These are phyloP conservation scores for Pogonocherus hispidulus DNA, from an alignment of 2,888 invertebrate species.

Conservation along the genomic window DNA sequence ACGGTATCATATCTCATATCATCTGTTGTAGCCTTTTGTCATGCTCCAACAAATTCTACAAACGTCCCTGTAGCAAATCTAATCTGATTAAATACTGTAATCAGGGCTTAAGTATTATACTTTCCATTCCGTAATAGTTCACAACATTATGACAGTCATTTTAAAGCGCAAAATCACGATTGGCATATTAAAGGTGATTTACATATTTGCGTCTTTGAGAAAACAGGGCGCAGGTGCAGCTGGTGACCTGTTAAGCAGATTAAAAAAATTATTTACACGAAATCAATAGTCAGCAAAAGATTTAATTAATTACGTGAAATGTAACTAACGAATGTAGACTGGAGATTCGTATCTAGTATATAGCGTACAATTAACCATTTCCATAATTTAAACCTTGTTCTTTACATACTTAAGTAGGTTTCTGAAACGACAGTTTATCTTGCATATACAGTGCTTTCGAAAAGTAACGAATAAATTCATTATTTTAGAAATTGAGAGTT, in stretches of 20 bases:
- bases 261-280: constrained; percentile 33
- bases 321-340: constrained; percentile 38
- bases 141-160: constrained; percentile 19
- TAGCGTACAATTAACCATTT: constrained; percentile 38
- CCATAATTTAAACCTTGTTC: constrained; percentile 40
- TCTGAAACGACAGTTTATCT: constrained; percentile 18
- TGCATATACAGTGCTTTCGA: too few relatives aligned
- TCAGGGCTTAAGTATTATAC: constrained; percentile 10
- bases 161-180: constrained; percentile 26
- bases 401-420: constrained; percentile 1
- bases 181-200: constrained; percentile 25
- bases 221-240: constrained; percentile 40
- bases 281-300: constrained; percentile 33
- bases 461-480: too few relatives aligned
- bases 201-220: constrained; percentile 3
- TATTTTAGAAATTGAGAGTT: too few relatives aligned
- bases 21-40: constrained; percentile 2
- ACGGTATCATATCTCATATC: neutral
- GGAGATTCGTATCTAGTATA: constrained; percentile 38
- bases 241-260: constrained; percentile 24
- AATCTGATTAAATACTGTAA: constrained; percentile 23
- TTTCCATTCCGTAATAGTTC: constrained; percentile 13
- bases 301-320: constrained; percentile 42
- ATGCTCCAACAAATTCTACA: neutral
- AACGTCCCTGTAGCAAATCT: constrained; percentile 6